Evolutionary conservation across 2,888 invertebrate species (phyloP), one percentile per base, ranked within the genome.

Genomic region (Dichetophora obliterata): DNA sequence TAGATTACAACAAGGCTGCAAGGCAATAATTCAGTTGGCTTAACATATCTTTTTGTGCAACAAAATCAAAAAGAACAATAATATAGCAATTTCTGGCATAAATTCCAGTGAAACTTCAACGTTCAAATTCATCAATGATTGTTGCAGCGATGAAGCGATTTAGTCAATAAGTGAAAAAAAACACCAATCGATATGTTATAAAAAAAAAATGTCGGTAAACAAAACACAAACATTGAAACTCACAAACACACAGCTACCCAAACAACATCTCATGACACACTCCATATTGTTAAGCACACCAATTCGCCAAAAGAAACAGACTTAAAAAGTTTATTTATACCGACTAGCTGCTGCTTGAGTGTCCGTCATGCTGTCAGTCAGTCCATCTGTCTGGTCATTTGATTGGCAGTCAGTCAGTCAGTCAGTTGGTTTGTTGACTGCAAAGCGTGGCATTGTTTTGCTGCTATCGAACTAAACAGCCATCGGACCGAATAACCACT

Each of bases 11-110:
- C 59, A 22, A 14, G 11, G 59, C 59, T 16, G 24, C 59, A 11
- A 59, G 50, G 69, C 69, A 50, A 69, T 69, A 27, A 27, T 69
- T 50, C 69, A 69, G 31, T 69, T 69, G 52, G 69, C 27, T 69
- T 52, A 69, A 69, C 69, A 54, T 24, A 50, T 52, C 22, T 24
- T 24, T 50, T 27, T 24, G 52, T 24, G 69, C 54, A 69, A 69
- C 34, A 27, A 68, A 27, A 34, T 11, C 27, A n/a, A 37, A 37
- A 34, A 37, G 37, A 43, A 54, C 54, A 54, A 22, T 24, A 54
- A 27, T 27, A 16, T 27, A 59, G 11, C 59, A 59, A 59, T 59
- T 59, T 59, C 59, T 59, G 59, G 59, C 27, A 59, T 59, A 19
- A 11, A 27, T 59, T 59, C 22, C 24, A 59, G 59, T 59, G 50